Percentiles rank a stretch among this genome's conserved stretches.
phyloP scores from a whole-genome alignment of 2,113 vertebrate species.

The Percina caprodes region DNA sequence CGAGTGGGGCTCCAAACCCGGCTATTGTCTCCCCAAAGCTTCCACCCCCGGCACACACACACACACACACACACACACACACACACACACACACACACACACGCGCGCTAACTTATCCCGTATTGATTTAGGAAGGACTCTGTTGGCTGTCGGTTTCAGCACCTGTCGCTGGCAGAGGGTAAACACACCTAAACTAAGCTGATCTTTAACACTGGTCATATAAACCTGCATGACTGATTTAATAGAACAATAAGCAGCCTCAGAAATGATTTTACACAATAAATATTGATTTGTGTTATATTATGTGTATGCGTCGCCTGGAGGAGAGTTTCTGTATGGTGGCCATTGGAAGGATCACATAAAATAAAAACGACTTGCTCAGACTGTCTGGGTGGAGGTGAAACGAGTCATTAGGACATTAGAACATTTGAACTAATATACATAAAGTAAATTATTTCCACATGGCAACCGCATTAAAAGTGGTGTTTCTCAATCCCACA shows the following conservation, averaged over 20 bases:
- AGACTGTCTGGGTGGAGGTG: neutral
- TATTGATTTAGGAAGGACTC: slow-evolving; percentile 54
- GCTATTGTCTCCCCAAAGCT: slow-evolving; percentile 70
- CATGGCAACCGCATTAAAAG: neutral
- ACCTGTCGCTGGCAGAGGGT: slow-evolving; percentile 69
- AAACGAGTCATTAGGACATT: neutral
- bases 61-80: neutral
- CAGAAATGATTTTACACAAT: neutral
- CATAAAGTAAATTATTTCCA: neutral
- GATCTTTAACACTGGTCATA: neutral
- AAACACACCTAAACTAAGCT: slow-evolving; percentile 58
- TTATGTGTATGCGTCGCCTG: neutral
- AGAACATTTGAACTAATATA: neutral
- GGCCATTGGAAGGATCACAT: too few relatives aligned
- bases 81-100: neutral
- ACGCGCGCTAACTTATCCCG: slow-evolving; percentile 33
- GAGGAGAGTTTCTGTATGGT: neutral
- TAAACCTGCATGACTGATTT: neutral
- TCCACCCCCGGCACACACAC: slow-evolving; percentile 26
- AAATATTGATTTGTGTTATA: neutral
- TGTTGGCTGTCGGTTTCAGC: slow-evolving; percentile 43
- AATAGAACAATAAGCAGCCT: neutral
- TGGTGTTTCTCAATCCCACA: neutral
- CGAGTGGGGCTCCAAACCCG: slow-evolving; percentile 58
- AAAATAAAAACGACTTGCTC: neutral